phyloP scores from a whole-genome alignment of 2,113 vertebrate genomes.

The Leucosticte australis region DNA sequence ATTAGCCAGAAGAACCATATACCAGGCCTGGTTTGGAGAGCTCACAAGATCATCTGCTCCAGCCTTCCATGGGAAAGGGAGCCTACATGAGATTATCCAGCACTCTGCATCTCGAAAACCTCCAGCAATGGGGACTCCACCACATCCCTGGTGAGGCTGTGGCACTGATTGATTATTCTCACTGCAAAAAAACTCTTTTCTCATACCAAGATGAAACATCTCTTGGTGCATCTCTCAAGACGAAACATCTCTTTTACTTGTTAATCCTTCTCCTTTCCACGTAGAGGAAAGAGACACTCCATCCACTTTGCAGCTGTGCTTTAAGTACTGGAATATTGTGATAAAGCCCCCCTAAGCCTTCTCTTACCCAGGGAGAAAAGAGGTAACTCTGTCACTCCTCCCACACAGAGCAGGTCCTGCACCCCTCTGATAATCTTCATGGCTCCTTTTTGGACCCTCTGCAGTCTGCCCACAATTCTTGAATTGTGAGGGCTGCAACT shows the following conservation, averaged over 20 bases:
- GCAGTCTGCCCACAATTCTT: not conserved
- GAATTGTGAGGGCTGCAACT: not conserved
- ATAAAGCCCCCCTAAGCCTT: not conserved
- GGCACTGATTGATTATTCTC: not conserved
- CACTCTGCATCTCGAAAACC: not conserved
- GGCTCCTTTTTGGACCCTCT: not conserved
- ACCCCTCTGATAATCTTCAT: not conserved
- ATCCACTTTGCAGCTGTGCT: not conserved
- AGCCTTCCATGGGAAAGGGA: not conserved
- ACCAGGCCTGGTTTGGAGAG: not conserved
- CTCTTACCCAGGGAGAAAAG: not conserved
- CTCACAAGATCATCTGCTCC: not conserved
- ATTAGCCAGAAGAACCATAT: not conserved
- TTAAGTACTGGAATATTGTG: not conserved
- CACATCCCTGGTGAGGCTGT: not conserved
- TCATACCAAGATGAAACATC: not conserved
- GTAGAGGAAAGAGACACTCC: not conserved
- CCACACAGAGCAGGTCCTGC: not conserved
- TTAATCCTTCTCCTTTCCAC: not conserved
- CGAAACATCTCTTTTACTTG: not conserved
- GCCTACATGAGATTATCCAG: not conserved
- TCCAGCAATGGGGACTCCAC: not conserved
- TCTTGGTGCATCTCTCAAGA: not conserved
- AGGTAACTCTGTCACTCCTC: not conserved
- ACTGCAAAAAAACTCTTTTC: not conserved